Evolutionary conservation across 2,797 vertebrate genomes (phyloP).

Genomic region (Danio tinwini): DNA sequence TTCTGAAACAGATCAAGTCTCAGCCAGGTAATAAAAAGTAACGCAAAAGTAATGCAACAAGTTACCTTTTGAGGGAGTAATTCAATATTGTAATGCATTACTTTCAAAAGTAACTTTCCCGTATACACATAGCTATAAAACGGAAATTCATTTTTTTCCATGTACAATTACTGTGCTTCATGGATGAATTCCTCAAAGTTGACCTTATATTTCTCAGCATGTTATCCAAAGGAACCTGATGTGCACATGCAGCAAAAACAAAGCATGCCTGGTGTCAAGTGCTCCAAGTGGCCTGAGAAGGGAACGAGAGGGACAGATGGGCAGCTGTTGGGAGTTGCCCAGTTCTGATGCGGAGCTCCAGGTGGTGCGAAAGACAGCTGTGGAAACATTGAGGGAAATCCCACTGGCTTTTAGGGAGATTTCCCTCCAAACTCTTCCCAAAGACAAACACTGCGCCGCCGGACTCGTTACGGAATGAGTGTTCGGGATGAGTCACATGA

Average conservation of each 20-base stretch:
- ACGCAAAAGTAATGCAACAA: too few species aligned
- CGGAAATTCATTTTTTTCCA: too few species aligned
- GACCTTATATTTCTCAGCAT: background rate
- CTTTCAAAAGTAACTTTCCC: too few species aligned
- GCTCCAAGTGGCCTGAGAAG: background rate
- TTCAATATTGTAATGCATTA: too few species aligned
- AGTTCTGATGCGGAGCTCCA: slow-evolving; percentile 31
- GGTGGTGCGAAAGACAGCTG: slow-evolving; percentile 40
- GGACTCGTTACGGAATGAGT: background rate
- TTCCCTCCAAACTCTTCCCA: slow-evolving; percentile 33
- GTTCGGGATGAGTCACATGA: slow-evolving; percentile 9
- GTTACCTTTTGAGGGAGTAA: too few species aligned
- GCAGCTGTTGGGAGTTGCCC: slow-evolving; percentile 36
- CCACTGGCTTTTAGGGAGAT: slow-evolving; percentile 29
- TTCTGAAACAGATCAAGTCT: too few species aligned
- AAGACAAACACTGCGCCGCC: slow-evolving; percentile 26
- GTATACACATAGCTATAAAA: too few species aligned
- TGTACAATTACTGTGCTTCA: too few species aligned
- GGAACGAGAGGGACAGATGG: slow-evolving; percentile 4
- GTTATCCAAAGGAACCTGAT: background rate
- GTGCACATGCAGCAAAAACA: background rate
- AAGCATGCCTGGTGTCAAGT: slow-evolving; percentile 17
- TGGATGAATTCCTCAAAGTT: background rate
- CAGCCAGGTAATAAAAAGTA: too few species aligned
- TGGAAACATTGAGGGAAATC: slow-evolving; percentile 34